These are phyloP conservation scores for Manacus vitellinus DNA, from an alignment of 2,113 vertebrate species.

Conservation along the genomic window DNA sequence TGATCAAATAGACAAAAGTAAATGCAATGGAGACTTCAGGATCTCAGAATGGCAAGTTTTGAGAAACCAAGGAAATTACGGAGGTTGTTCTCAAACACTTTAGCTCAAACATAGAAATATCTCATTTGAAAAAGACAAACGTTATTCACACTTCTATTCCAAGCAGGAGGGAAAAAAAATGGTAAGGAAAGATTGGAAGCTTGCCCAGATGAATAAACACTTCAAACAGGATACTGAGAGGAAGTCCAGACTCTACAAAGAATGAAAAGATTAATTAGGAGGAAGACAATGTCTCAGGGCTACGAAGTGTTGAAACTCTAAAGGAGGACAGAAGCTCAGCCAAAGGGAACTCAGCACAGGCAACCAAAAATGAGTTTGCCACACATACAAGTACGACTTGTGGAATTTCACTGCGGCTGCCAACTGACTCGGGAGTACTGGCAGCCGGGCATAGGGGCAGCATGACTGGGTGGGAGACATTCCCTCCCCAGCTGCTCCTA, in stretches of 20 bases:
- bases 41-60: not conserved
- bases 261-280: slow-evolving; percentile 17
- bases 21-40: not conserved
- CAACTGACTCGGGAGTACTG: not conserved
- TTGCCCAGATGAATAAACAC: not conserved
- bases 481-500: not conserved
- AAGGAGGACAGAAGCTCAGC: not conserved
- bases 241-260: slow-evolving; percentile 6
- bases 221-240: not conserved
- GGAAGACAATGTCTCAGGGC: not conserved
- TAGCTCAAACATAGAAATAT: not conserved
- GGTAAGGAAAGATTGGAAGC: not conserved
- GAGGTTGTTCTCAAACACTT: not conserved
- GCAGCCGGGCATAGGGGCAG: not conserved
- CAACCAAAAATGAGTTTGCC: not conserved
- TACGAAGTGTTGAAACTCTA: not conserved
- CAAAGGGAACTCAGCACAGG: not conserved
- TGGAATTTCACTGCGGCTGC: not conserved
- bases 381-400: rapidly evolving
- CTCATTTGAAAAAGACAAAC: not conserved
- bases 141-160: not conserved
- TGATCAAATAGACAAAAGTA: not conserved
- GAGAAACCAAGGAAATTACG: not conserved
- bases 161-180: not conserved
- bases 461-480: rapidly evolving